These are phyloP conservation scores for Himalopsyche anomala DNA, from an alignment of 2,888 invertebrate species.

Conservation along the genomic window DNA sequence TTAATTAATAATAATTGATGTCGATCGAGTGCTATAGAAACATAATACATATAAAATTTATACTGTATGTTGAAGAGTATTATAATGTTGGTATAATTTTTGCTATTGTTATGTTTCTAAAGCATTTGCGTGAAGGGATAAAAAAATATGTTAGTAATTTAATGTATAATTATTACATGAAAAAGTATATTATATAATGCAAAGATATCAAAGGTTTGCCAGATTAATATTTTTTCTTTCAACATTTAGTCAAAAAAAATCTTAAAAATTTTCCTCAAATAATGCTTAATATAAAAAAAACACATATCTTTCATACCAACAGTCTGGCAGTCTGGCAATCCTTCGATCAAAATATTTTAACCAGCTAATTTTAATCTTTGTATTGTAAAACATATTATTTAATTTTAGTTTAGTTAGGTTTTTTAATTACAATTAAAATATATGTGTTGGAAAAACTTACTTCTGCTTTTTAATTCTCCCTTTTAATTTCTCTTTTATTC, in stretches of 20 bases:
- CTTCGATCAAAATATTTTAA: not conserved
- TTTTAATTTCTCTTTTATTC: not conserved
- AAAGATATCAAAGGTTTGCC: constrained; percentile 15
- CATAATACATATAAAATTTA: not conserved
- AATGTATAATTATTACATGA: not conserved
- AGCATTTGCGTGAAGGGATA: constrained; percentile 17
- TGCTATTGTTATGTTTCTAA: constrained; percentile 3
- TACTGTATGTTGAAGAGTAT: not conserved
- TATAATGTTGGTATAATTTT: not conserved
- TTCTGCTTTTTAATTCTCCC: not conserved
- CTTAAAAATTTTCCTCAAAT: not conserved
- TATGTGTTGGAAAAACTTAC: constrained; percentile 18
- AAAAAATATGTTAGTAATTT: constrained; percentile 6
- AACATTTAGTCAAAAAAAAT: too few species aligned
- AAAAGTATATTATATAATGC: constrained; percentile 27
- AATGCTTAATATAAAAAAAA: not conserved
- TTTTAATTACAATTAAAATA: not conserved
- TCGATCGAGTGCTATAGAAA: constrained; percentile 10
- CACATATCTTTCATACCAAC: not conserved
- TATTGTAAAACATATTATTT: constrained; percentile 31
- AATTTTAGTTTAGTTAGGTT: constrained; percentile 25
- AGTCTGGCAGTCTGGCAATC: constrained; percentile 6
- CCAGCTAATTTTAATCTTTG: constrained; percentile 22
- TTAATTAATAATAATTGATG: constrained; percentile 32
- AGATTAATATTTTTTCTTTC: not conserved